Percentiles rank a stretch among this genome's conserved stretches.
Conservation (phyloP, 2,797 vertebrate genomes). For the Falco rusticolus region DNA sequence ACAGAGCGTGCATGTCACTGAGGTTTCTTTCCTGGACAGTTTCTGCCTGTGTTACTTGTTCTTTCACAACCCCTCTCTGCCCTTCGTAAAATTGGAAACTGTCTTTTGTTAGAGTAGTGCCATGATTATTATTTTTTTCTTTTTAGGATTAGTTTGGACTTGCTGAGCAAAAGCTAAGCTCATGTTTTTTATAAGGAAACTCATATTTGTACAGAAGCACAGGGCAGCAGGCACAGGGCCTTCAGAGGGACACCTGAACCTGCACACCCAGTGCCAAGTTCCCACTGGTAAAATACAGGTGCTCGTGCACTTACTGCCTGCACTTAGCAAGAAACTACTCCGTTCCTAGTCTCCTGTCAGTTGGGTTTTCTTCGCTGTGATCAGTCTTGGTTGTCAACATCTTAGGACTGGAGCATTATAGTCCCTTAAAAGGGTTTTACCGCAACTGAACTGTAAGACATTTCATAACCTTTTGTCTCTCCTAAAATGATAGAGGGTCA, state of each 20-base stretch:
- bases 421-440: background rate
- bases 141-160: too few relatives aligned
- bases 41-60: background rate
- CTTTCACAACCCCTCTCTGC: background rate
- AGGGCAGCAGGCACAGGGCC: background rate
- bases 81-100: accelerated
- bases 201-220: background rate
- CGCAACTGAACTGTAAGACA: background rate
- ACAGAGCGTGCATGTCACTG: accelerated
- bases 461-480: background rate
- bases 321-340: accelerated
- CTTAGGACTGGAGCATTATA: background rate
- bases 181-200: background rate
- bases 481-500: background rate
- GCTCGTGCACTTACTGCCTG: accelerated
- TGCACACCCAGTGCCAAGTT: background rate
- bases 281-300: too few relatives aligned
- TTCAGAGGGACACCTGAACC: background rate
- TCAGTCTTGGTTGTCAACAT: background rate
- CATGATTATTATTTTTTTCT: accelerated
- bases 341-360: background rate
- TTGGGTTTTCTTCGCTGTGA: accelerated
- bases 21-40: background rate
- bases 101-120: too few relatives aligned
- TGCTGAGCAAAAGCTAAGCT: background rate